phyloP scores from a whole-genome alignment of 2,888 invertebrate genomes.

The Lordiphosa fenestrarum region DNA sequence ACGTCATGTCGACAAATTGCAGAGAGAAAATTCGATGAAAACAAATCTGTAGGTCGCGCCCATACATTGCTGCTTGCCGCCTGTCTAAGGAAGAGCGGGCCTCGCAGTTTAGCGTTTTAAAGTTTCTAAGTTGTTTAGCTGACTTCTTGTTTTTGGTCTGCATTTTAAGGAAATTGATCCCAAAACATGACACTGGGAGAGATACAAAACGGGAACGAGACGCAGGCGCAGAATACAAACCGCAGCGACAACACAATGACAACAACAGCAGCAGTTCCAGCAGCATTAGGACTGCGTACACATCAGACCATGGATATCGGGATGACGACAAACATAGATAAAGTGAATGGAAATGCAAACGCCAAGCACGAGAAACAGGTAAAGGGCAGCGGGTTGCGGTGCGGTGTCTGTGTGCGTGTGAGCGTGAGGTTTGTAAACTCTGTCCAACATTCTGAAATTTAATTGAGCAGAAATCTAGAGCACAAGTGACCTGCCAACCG shows the following conservation, averaged over 20 bases:
- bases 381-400: neutral
- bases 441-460: neutral
- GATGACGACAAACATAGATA: conserved; percentile 5
- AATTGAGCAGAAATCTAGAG: conserved; percentile 9
- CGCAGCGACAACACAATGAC: conserved; percentile 7
- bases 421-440: too few species aligned
- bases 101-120: too few species aligned
- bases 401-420: neutral
- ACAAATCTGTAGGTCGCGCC: neutral
- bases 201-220: conserved; percentile 5
- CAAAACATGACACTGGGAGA: conserved; percentile 15
- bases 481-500: conserved; percentile 4
- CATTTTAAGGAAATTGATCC: conserved; percentile 5
- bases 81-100: too few species aligned
- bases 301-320: conserved; percentile 1
- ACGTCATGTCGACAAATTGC: conserved; percentile 7
- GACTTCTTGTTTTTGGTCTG: conserved; percentile 3
- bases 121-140: conserved; percentile 1
- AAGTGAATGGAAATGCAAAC: conserved; percentile 15
- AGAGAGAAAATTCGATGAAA: neutral
- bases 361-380: conserved; percentile 15
- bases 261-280: conserved; percentile 1
- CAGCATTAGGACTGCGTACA: too few species aligned
- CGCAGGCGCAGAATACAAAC: conserved; percentile 1
- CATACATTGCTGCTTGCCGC: too few species aligned